Conservation (phyloP, 2,888 invertebrate genomes). For the Caenorhabditis sp. region DNA sequence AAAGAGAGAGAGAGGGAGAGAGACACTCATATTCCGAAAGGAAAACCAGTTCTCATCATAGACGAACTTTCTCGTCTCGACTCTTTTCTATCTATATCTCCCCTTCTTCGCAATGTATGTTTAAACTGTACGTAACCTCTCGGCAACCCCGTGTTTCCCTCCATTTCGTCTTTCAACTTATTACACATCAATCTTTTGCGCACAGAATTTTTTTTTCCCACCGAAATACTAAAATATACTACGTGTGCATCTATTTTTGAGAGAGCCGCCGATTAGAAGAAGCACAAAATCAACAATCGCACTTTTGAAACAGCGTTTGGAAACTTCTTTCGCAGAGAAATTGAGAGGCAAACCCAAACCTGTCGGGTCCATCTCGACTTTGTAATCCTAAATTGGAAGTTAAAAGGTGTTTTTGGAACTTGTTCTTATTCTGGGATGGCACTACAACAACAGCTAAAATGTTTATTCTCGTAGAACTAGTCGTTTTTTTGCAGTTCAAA, state of each 20-base stretch:
- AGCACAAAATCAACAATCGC: constrained; percentile 30
- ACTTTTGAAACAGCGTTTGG: background rate
- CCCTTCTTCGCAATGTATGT: constrained; percentile 46
- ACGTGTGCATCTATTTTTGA: constrained; percentile 25
- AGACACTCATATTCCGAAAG: constrained; percentile 29
- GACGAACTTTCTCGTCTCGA: constrained; percentile 35
- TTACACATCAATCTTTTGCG: constrained; percentile 35
- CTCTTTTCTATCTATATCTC: constrained; percentile 62
- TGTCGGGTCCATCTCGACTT: constrained; percentile 12
- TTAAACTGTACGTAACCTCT: constrained; percentile 55
- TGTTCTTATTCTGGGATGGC: constrained; percentile 14
- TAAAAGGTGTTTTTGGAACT: constrained; percentile 29
- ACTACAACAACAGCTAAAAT: constrained; percentile 8
- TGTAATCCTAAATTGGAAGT: constrained; percentile 30
- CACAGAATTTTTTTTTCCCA: background rate
- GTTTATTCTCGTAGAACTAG: too few relatives aligned
- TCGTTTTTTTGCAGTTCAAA: too few relatives aligned
- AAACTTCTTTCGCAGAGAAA: constrained; percentile 15
- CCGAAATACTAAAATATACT: constrained; percentile 37
- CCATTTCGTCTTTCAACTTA: constrained; percentile 36
- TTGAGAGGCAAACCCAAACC: constrained; percentile 1
- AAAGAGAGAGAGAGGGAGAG: constrained; percentile 10
- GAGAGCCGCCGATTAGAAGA: constrained; percentile 7
- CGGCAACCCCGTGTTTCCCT: constrained; percentile 8
- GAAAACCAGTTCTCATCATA: constrained; percentile 39